These are phyloP conservation scores for Acanthaster planci DNA, from an alignment of 35 echinoderm and acorn worm species.

Conservation along the genomic window DNA sequence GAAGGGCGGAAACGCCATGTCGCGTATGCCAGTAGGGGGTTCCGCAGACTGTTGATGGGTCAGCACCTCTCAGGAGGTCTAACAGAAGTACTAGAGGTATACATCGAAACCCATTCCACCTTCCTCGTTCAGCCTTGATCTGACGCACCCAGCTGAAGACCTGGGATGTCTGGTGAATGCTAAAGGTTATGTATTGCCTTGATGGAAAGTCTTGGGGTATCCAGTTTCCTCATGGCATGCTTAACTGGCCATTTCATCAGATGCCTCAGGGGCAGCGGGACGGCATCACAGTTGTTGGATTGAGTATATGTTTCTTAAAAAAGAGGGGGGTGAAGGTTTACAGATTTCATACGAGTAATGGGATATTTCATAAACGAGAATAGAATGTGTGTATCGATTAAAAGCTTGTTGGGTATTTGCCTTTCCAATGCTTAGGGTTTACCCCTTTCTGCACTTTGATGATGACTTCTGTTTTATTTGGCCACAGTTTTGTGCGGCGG, in stretches of 20 bases:
- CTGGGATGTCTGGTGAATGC: background rate
- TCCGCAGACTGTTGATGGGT: background rate
- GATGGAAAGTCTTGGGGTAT: no score
- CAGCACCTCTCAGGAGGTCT: background rate
- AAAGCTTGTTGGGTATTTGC: background rate
- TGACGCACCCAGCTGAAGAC: background rate
- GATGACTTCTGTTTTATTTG: background rate
- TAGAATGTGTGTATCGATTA: background rate
- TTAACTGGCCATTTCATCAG: background rate
- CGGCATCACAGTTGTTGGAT: background rate
- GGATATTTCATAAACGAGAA: no score
- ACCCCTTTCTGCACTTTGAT: background rate
- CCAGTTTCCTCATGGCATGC: background rate
- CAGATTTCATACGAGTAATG: no score
- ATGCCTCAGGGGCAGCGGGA: background rate
- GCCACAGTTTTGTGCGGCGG: background rate
- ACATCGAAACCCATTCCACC: background rate
- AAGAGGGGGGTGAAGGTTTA: background rate
- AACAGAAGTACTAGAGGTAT: background rate
- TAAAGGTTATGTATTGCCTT: background rate
- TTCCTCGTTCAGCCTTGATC: background rate
- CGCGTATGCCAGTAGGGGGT: conserved; percentile 48
- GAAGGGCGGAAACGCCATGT: conserved; percentile 27
- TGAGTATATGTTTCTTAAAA: background rate
- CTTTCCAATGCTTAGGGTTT: background rate